Conservation (phyloP, 2,113 vertebrate genomes). For the Scolopax mira region DNA sequence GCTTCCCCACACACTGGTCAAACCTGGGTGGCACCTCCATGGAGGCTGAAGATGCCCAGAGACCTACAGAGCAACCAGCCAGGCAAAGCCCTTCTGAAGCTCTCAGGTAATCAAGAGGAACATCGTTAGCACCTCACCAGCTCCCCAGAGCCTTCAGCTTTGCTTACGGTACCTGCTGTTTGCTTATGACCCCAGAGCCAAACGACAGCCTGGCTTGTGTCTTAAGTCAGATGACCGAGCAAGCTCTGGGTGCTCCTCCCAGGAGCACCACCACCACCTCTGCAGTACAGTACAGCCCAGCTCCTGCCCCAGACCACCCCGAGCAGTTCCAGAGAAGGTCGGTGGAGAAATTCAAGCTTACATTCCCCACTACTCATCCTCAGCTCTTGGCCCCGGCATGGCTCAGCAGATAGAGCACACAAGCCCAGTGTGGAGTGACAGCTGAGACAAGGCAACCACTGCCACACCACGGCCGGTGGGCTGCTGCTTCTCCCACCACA, state of each 20-base stretch:
- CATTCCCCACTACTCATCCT: not conserved
- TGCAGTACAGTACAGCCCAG: accelerated
- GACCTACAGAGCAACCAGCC: not conserved
- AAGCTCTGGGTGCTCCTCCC: not conserved
- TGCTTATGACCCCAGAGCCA: not conserved
- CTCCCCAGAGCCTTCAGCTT: not conserved
- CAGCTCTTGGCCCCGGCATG: not conserved
- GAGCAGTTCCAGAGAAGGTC: not conserved
- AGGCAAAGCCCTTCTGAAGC: not conserved
- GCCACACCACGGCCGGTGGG: too few relatives aligned
- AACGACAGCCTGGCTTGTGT: too few relatives aligned
- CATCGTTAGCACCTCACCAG: not conserved
- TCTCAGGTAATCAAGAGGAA: not conserved
- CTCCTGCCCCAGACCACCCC: not conserved
- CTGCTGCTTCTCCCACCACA: not conserved
- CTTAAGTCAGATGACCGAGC: not conserved
- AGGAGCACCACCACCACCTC: not conserved
- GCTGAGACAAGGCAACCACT: not conserved
- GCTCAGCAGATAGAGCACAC: not conserved
- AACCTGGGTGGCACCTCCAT: accelerated
- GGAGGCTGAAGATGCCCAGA: not conserved
- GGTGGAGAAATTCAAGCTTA: not conserved
- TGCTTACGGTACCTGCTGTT: not conserved
- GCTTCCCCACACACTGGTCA: not conserved
- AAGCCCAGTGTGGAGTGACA: not conserved